A percentile compares a stretch with the other conserved stretches of the same genome.
These are phyloP conservation scores for Epicauta chinensis DNA, from an alignment of 1,140 invertebrate species.

Conservation along the genomic window DNA sequence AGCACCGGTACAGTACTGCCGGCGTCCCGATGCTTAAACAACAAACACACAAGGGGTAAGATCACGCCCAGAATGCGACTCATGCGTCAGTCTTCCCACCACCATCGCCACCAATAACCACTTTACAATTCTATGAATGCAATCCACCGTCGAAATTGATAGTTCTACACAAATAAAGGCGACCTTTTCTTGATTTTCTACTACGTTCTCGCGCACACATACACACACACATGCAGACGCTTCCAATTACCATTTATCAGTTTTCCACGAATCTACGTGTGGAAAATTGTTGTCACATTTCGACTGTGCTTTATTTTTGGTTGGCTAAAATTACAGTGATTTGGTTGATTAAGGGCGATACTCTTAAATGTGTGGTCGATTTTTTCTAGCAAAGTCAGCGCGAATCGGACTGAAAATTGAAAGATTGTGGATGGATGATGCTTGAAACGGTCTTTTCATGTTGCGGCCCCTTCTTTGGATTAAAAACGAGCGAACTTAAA, in stretches of 20 bases:
- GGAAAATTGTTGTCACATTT: too few relatives aligned
- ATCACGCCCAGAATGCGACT: conserved; percentile 15
- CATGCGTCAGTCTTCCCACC: conserved; percentile 4
- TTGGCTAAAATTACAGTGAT: too few relatives aligned
- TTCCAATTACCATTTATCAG: too few relatives aligned
- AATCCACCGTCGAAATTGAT: neutral
- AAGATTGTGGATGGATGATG: neutral
- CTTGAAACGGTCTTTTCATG: neutral
- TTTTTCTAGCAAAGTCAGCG: neutral
- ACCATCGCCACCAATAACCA: neutral
- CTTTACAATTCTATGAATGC: conserved; percentile 1
- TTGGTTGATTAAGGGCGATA: too few relatives aligned
- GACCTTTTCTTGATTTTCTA: too few relatives aligned
- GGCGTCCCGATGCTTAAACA: neutral
- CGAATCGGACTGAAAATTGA: neutral
- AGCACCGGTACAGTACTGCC: conserved; percentile 9
- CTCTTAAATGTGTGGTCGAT: too few relatives aligned
- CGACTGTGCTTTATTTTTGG: too few relatives aligned
- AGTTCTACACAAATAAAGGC: too few relatives aligned
- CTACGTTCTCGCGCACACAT: too few relatives aligned
- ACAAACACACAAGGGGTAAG: neutral
- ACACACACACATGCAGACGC: too few relatives aligned
- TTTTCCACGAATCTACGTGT: too few relatives aligned
- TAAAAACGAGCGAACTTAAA: too few relatives aligned
- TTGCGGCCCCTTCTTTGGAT: neutral